Percentiles rank a stretch among this genome's conserved stretches.
These are phyloP conservation scores for Daboia siamensis DNA, from an alignment of 2,113 vertebrate species.

Conservation along the genomic window DNA sequence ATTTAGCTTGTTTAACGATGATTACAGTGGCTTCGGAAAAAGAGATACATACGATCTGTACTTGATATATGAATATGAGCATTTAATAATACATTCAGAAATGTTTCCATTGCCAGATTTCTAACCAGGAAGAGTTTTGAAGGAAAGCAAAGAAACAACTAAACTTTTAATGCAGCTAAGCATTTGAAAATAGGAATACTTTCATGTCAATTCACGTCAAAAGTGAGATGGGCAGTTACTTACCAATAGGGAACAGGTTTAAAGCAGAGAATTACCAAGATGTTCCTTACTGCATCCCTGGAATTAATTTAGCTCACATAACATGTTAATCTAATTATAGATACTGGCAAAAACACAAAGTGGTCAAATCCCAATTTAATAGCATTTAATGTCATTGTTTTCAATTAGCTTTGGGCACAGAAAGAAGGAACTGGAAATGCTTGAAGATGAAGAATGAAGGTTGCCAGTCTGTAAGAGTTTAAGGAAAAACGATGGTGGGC, in stretches of 20 bases:
- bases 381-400: constrained; percentile 6
- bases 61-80: constrained; percentile 11
- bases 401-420: background rate
- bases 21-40: background rate
- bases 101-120: background rate
- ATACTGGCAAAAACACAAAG: background rate
- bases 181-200: background rate
- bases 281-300: constrained; percentile 23
- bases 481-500: background rate
- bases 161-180: background rate
- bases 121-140: background rate
- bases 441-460: background rate
- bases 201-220: constrained; percentile 23
- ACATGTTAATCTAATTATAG: background rate
- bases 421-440: background rate
- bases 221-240: constrained; percentile 32
- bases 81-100: constrained; percentile 6
- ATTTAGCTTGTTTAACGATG: background rate
- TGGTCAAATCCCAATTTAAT: constrained; percentile 12
- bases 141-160: constrained; percentile 18
- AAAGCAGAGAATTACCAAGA: background rate
- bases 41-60: background rate
- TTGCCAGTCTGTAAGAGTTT: background rate
- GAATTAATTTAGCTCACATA: constrained; percentile 8
- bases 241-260: constrained; percentile 45